phyloP scores from a whole-genome alignment of 2,113 vertebrate species.

The Verasper variegatus region DNA sequence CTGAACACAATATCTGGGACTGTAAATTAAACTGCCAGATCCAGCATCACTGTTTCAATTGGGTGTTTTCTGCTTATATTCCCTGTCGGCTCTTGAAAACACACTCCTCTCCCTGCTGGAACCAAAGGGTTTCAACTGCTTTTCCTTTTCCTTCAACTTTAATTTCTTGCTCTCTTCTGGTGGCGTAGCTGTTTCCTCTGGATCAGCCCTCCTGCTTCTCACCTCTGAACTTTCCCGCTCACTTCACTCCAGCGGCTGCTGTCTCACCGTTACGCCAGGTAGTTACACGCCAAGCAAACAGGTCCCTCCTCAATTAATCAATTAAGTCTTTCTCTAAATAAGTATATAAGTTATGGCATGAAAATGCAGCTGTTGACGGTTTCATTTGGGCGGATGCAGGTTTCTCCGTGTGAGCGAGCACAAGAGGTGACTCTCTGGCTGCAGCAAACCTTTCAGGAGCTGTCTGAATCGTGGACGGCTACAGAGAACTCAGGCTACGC shows the following conservation, averaged over 20 bases:
- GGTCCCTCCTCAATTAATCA: neutral
- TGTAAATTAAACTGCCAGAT: no score
- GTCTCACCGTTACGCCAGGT: slow-evolving; percentile 58
- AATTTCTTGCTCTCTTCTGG: slow-evolving; percentile 17
- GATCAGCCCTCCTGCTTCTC: slow-evolving; percentile 43
- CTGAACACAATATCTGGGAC: no score
- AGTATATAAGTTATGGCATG: no score
- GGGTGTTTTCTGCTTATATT: no score
- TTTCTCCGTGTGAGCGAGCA: slow-evolving; percentile 36
- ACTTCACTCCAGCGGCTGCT: slow-evolving; percentile 51
- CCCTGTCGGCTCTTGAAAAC: no score
- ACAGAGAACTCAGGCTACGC: slow-evolving; percentile 36
- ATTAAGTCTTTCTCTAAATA: neutral
- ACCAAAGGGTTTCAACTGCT: neutral
- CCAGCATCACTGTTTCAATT: no score
- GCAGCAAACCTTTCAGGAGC: slow-evolving; percentile 46
- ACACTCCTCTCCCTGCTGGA: no score
- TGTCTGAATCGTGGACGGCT: slow-evolving; percentile 32
- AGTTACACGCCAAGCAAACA: neutral
- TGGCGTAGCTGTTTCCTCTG: slow-evolving; percentile 63
- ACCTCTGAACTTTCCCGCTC: slow-evolving; percentile 35
- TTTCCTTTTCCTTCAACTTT: neutral
- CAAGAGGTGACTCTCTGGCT: slow-evolving; percentile 56
- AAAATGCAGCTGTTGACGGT: neutral
- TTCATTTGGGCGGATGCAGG: slow-evolving; percentile 11